phyloP scores from a whole-genome alignment of 2,888 invertebrate genomes.

The Formica aserva region DNA sequence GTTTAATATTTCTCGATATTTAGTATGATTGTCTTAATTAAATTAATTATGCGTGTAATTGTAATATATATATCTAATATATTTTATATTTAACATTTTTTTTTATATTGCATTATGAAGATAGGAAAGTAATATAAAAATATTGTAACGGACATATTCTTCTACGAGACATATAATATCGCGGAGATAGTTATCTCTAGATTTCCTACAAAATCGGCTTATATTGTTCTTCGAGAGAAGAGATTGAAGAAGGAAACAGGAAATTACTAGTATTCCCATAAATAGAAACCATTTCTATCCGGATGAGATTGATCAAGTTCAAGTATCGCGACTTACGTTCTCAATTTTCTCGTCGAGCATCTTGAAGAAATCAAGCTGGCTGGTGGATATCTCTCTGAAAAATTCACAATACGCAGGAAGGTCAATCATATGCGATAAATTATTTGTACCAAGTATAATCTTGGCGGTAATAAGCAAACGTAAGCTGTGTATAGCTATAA shows the following conservation, averaged over 20 bases:
- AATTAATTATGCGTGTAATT: not conserved
- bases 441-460: not conserved
- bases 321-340: constrained; percentile 88
- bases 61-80: not conserved
- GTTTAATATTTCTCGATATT: not conserved
- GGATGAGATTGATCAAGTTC: constrained; percentile 3
- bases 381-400: constrained; percentile 94
- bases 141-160: not conserved
- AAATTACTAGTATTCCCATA: constrained; percentile 18
- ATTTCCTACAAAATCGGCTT: not conserved
- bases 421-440: constrained; percentile 36
- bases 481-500: not conserved
- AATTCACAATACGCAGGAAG: constrained; percentile 55
- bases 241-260: not conserved
- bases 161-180: not conserved
- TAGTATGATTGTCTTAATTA: not conserved
- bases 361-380: constrained; percentile 96
- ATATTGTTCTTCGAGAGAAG: not conserved
- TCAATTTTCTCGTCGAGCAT: constrained; percentile 97
- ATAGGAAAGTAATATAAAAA: not conserved
- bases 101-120: not conserved
- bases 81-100: not conserved
- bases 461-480: not conserved
- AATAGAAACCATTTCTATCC: not conserved
- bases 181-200: not conserved